Conservation (phyloP, 2,888 invertebrate genomes). For the Athalia rosae region DNA sequence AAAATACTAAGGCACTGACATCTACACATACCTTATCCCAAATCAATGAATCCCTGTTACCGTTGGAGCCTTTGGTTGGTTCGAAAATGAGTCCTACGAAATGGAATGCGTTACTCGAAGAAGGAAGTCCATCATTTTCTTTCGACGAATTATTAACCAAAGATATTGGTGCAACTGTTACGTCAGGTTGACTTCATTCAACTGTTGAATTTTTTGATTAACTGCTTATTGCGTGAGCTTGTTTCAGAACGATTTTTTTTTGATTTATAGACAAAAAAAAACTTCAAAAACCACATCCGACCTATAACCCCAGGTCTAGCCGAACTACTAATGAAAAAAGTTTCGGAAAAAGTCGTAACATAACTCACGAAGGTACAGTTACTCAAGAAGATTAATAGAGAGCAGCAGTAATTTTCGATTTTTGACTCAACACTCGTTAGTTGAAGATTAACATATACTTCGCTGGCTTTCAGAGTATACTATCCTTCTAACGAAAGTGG, state of each 20-base stretch:
- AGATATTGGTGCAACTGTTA: slow-evolving; percentile 6
- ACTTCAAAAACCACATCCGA: slow-evolving; percentile 1
- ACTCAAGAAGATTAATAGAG: not conserved
- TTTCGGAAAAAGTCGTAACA: slow-evolving; percentile 18
- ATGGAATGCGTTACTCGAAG: slow-evolving; percentile 13
- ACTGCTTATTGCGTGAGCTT: slow-evolving; percentile 17
- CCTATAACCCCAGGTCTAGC: slow-evolving; percentile 8
- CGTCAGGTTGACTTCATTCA: slow-evolving; percentile 26
- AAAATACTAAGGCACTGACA: slow-evolving; percentile 4
- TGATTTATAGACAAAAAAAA: slow-evolving; percentile 26
- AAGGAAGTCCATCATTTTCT: slow-evolving; percentile 23
- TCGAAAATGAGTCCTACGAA: slow-evolving; percentile 24
- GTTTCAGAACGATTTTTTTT: slow-evolving; percentile 15
- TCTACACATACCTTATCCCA: slow-evolving; percentile 12
- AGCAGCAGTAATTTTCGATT: slow-evolving; percentile 1
- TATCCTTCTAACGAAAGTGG: slow-evolving; percentile 4
- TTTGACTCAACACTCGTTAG: not conserved
- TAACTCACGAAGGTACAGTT: slow-evolving; percentile 5
- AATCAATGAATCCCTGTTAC: slow-evolving; percentile 15
- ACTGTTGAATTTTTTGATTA: slow-evolving; percentile 23
- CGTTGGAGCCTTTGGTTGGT: no score
- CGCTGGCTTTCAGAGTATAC: slow-evolving; percentile 18
- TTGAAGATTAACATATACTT: not conserved
- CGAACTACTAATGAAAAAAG: slow-evolving; percentile 1
- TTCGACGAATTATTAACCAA: slow-evolving; percentile 18